Percentiles rank a stretch among this genome's conserved stretches.
These are phyloP conservation scores for Heliothis virescens DNA, from an alignment of 1,140 invertebrate species.

Conservation along the genomic window DNA sequence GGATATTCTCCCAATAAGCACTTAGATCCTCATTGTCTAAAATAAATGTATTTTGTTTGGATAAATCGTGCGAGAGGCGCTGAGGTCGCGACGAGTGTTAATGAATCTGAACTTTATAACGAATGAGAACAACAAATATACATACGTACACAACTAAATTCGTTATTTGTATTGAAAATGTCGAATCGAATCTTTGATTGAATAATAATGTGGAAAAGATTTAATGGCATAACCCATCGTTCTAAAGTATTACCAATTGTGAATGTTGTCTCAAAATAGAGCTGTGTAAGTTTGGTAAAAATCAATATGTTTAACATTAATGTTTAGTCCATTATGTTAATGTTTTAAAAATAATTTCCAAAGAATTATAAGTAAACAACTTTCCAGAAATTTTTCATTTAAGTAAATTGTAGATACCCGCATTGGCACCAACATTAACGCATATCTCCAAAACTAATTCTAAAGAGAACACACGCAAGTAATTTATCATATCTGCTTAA, in stretches of 20 bases:
- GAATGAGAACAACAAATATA: slow-evolving; percentile 30
- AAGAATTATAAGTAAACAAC: too few relatives aligned
- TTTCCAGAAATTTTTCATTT: not conserved
- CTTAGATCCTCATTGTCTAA: slow-evolving; percentile 78
- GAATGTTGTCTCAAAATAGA: too few relatives aligned
- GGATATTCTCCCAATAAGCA: slow-evolving; percentile 72
- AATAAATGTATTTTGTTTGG: slow-evolving; percentile 82
- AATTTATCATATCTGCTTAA: slow-evolving; percentile 73
- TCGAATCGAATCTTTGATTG: too few relatives aligned
- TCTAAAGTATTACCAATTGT: too few relatives aligned
- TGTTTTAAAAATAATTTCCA: too few relatives aligned
- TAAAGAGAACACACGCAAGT: slow-evolving; percentile 48
- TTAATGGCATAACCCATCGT: too few relatives aligned
- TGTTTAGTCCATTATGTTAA: too few relatives aligned
- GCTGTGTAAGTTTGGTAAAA: too few relatives aligned
- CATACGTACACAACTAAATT: slow-evolving; percentile 3
- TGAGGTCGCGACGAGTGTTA: slow-evolving; percentile 73
- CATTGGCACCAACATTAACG: not conserved
- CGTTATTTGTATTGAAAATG: too few relatives aligned
- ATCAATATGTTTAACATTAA: too few relatives aligned
- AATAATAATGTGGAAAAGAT: too few relatives aligned
- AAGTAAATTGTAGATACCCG: not conserved
- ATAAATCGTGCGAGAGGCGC: slow-evolving; percentile 67
- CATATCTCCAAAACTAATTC: slow-evolving; percentile 24
- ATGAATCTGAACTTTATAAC: slow-evolving; percentile 66